Conservation (phyloP, 2,113 vertebrate genomes). For the Macroglossus sobrinus region DNA sequence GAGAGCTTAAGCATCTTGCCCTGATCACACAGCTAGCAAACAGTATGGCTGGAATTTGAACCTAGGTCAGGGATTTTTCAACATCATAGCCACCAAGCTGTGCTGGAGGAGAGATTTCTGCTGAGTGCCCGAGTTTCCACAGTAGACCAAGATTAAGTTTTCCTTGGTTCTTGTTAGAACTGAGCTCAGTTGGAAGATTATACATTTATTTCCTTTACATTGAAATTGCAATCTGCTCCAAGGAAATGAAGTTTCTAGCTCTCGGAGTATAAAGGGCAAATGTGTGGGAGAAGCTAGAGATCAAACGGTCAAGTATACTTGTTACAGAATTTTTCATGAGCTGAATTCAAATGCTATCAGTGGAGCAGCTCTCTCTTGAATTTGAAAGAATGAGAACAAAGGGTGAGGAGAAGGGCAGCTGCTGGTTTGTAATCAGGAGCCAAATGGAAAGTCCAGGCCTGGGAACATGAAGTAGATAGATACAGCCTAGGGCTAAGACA, state of each 20-base stretch:
- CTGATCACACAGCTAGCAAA: not conserved
- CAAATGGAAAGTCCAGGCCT: constrained; percentile 44
- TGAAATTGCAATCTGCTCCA: constrained; percentile 67
- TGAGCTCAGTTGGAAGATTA: constrained; percentile 59
- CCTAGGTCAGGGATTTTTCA: not conserved
- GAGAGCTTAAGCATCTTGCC: not conserved
- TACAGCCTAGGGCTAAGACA: not conserved
- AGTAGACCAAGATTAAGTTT: not conserved
- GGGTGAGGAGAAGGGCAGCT: constrained; percentile 44
- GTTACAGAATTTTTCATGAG: constrained; percentile 77
- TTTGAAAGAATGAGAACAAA: constrained; percentile 68
- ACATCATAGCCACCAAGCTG: not conserved
- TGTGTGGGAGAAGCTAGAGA: constrained; percentile 54
- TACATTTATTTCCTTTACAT: constrained; percentile 52
- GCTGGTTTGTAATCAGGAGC: constrained; percentile 36
- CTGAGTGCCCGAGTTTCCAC: not conserved
- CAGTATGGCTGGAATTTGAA: not conserved
- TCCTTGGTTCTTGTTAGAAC: constrained; percentile 5
- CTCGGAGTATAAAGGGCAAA: constrained; percentile 65
- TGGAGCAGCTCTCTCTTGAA: constrained; percentile 31
- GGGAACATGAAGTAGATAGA: not conserved
- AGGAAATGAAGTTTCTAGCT: constrained; percentile 61
- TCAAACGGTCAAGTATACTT: constrained; percentile 63
- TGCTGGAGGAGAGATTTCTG: not conserved
- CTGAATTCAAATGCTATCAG: constrained; percentile 56